Base-by-base conservation (phyloP, 1,140 invertebrate species). In the Drosophila seguyi region DNA sequence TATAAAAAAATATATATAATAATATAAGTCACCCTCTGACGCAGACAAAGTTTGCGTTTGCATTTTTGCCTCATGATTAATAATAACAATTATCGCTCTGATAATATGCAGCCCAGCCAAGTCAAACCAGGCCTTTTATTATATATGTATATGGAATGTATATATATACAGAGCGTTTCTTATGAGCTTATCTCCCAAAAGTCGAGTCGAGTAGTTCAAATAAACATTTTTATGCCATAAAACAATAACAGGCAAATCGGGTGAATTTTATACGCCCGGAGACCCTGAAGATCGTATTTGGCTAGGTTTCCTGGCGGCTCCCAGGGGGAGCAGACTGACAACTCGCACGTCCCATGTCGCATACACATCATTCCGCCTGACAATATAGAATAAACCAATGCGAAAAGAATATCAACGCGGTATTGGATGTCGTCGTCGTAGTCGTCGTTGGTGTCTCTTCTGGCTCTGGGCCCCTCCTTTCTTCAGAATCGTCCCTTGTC, bases 61-160 rank as follows among this genome's bases (percentile, higher is more conserved):
- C 53, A 75, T 57, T 75, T 58, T 76, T 75, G 53, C 41, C 44
- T 76, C 41, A 53, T 76, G 74, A 76, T 67, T 76, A 76, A 76
- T 76, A 65, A 48, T 27, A 48, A 67, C 59, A 75, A 76, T 75
- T 72, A 52, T 50, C 38, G 34, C 31, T 36, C 27, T 53, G 50
- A 63, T 65, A 52, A 41, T 69, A 31, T 8, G 25, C 27, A 27
- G 8, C 6, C 20, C n/a, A 29, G 47, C 16, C 16, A 57, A 74
- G 57, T 73, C 72, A 55, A 73, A 73, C 27, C 72, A 63, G 66
- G 60, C 60, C 59, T 68, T 65, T 61, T 44, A 61, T 22, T 38
- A 36, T 52, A 52, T 13, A 65, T 53, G n/a, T n/a, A n/a, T 27
- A 18, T 10, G 41, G 34, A 52, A 20, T 8, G 31, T 55, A 61